Base-by-base conservation (phyloP, 2,113 vertebrate genomes). In the Axis porcinus region DNA sequence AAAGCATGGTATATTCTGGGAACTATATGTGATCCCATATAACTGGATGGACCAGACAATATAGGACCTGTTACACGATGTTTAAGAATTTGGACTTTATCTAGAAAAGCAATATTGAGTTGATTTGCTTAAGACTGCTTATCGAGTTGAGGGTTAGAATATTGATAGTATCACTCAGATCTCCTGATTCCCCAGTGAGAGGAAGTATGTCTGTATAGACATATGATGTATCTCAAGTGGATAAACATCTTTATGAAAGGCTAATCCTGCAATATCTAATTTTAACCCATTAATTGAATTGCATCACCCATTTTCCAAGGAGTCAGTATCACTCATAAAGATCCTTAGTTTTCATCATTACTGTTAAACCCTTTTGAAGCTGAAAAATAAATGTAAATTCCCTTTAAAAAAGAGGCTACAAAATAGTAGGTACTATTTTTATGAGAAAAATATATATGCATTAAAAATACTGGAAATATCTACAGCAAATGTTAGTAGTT, bases 401-500 rank as follows among this genome's bases (percentile, higher is more conserved):
- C 43, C 4, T 40, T 57, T 36, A 54, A 94, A 94, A 94, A 86
- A n/a, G 54, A 96, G 8, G 52, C 52, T 94, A 67, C 45, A 95
- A 94, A 97, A 95, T 79, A 97, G 82, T 55, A 93, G 62, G 58
- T 82, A 60, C 40, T 97, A 95, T 95, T 94, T 97, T 92, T 94
- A 30, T 82, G 67, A 95, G 64, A 84, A 87, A 96, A 97, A 94
- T 78, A 89, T 96, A 95, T 91, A 91, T 92, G 50, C 89, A 60
- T 93, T 86, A 81, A 86, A 97, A 97, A 95, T 86, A 91, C 93
- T 93, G 67, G 95, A 97, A 97, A 89, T 78, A 94, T 82, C 85
- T 86, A 88, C 54, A 93, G 54, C 82, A 96, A 96, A 95, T 91
- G 89, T 88, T 97, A 76, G 67, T 78, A 94, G 91, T 88, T 97